Percentiles rank a stretch among this genome's conserved stretches.
Evolutionary conservation across 2,797 vertebrate genomes (phyloP).

Genomic region (Micromesistius poutassou): DNA sequence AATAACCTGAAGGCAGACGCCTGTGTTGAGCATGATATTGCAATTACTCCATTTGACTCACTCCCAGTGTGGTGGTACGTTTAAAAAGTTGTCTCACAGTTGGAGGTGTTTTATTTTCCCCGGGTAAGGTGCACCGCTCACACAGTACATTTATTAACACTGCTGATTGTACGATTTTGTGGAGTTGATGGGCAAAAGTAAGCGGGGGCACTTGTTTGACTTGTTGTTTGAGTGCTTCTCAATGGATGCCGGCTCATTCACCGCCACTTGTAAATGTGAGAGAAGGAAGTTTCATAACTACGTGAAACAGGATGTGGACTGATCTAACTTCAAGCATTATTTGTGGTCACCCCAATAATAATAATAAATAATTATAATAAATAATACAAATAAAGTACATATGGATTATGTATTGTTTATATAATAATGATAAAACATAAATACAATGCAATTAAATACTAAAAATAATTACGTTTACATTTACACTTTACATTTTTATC

Average conservation of each 20-base stretch:
- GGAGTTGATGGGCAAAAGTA: background rate
- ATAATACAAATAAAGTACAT: background rate
- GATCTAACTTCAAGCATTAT: background rate
- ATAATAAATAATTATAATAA: background rate
- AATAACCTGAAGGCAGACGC: slow-evolving; percentile 11
- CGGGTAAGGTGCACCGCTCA: background rate
- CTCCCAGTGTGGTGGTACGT: slow-evolving; percentile 28
- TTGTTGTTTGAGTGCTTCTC: slow-evolving; percentile 8
- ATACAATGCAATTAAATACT: too few relatives aligned
- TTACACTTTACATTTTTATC: too few relatives aligned
- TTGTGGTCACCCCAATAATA: background rate
- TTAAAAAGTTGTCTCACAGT: slow-evolving; percentile 38
- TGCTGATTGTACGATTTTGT: slow-evolving; percentile 10
- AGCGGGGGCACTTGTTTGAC: background rate
- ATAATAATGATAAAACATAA: background rate
- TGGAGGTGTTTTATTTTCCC: slow-evolving; percentile 4
- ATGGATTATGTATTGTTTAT: background rate
- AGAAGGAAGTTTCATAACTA: background rate
- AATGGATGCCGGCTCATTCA: slow-evolving; percentile 2
- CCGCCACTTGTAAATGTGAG: background rate
- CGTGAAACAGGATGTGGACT: background rate
- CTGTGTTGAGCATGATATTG: slow-evolving; percentile 42
- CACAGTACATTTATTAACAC: slow-evolving; percentile 17
- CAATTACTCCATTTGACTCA: slow-evolving; percentile 39
- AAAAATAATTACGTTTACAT: too few relatives aligned